Evolutionary conservation across 2,888 invertebrate genomes (phyloP), one percentile per base, ranked within the genome.

Genomic region (Proisotoma minuta): DNA sequence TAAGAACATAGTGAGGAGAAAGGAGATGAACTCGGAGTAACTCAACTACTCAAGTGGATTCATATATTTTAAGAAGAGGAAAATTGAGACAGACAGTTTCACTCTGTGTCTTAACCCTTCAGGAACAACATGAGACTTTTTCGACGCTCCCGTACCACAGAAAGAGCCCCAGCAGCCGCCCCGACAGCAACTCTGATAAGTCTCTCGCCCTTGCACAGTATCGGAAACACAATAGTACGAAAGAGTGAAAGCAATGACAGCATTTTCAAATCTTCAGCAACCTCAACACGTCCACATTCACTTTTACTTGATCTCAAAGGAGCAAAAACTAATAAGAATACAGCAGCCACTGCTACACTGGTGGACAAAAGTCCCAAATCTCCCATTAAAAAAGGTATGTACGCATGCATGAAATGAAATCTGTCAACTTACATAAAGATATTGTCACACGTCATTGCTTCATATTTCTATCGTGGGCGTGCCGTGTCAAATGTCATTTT

Each of bases 341-440:
- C 26, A 10, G 23, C 54, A 12, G 43, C 10, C 5, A 12, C 43
- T 18, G 18, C 15, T n/a, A 20, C 10, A 8, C 8, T 10, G 23
- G 8, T 23, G 40, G 39, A 34, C 40, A 57, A 59, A 58, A 68
- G 66, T 68, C 70, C 69, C 28, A 71, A 71, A 58, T 66, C 73
- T 54, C 73, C 73, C 10, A 68, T 73, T 34, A 73, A 70, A 51
- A 72, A 69, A 73, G 73, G 73, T 73, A 70, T 29, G 15, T 34
- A 15, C 43, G 18, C 10, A 43, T n/a, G n/a, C n/a, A n/a, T n/a
- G n/a, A n/a, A n/a, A n/a, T n/a, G n/a, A n/a, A n/a, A n/a, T n/a
- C n/a, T n/a, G n/a, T n/a, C n/a, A n/a, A n/a, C n/a, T n/a, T n/a
- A n/a, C n/a, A n/a, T n/a, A n/a, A n/a, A n/a, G n/a, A n/a, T n/a